Evolutionary conservation across 2,888 invertebrate genomes (phyloP), one percentile per base, ranked within the genome.

Genomic region (Pristionchus exspectatus): DNA sequence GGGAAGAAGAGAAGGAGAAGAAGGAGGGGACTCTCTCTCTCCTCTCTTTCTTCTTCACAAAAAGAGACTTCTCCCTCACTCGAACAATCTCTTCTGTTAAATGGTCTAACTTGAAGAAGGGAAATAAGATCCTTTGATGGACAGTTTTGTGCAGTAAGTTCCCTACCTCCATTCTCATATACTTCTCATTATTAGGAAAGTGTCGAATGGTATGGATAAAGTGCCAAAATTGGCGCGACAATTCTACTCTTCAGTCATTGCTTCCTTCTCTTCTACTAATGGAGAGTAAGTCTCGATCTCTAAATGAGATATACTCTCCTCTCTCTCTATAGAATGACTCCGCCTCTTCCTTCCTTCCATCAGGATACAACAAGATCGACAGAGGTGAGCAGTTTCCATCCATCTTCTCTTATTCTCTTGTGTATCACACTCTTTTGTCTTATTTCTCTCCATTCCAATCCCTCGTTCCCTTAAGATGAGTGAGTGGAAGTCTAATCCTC

Each of bases 401-500:
- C 54, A n/a, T 54, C 54, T 54, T n/a, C 50, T 54, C 38, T n/a
- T 83, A 54, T 83, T 54, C 50, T 54, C 50, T 10, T 16, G 83
- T 27, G 54, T 4, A 83, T 83, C 12, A 14, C 50, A n/a, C 16
- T 38, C 27, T 12, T 83, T 83, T 14, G 9, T 18, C 54, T 83
- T 77, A 38, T 18, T 83, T n/a, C 24, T 38, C 24, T 77, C 83
- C 38, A 83, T 33, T n/a, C 21, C n/a, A 3, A 27, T 84, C 10
- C 63, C 21, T 38, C 24, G 14, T 18, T 63, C 56, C 59, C 24
- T 63, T 30, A 16, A 63, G 59, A 85, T 85, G 85, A 30, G 33
- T 12, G 85, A 90, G 24, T 94, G 94, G 94, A 94, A 94, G 90
- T 93, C 94, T 24, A 92, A 93, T 87, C 91, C 93, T 14, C 90